phyloP scores from a whole-genome alignment of 2,797 vertebrate species.

The Pygocentrus nattereri region DNA sequence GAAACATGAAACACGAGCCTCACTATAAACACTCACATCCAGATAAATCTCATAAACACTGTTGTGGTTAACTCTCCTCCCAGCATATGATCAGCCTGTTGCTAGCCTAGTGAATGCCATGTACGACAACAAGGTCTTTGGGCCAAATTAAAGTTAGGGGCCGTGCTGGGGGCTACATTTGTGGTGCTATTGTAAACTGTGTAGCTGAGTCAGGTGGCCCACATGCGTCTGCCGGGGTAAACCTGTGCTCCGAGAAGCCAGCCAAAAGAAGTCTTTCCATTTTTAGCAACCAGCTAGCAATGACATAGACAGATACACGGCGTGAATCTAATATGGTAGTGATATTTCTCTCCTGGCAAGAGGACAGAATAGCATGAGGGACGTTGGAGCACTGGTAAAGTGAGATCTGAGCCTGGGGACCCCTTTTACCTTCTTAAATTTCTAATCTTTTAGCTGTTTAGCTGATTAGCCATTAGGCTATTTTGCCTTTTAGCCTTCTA shows the following conservation, averaged over 20 bases:
- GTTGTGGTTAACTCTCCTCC: slow-evolving; percentile 8
- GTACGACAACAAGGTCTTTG: background rate
- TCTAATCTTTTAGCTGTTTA: background rate
- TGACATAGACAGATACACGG: slow-evolving; percentile 36
- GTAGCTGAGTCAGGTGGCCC: slow-evolving; percentile 39
- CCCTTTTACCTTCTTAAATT: background rate
- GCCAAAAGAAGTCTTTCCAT: slow-evolving; percentile 40
- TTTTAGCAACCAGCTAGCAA: slow-evolving; percentile 39
- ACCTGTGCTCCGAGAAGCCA: slow-evolving; percentile 1
- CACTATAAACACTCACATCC: background rate
- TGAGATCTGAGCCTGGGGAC: background rate
- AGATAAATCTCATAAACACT: slow-evolving; percentile 1
- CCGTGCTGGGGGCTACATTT: background rate
- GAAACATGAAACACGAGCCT: background rate
- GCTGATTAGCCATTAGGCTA: background rate
- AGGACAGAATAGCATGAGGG: slow-evolving; percentile 2
- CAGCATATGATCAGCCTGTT: background rate
- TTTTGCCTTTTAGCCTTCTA: background rate
- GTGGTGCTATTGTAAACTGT: slow-evolving; percentile 27
- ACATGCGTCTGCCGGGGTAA: slow-evolving; percentile 11
- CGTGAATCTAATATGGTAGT: slow-evolving; percentile 16
- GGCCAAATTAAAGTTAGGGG: background rate
- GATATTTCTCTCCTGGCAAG: slow-evolving; percentile 15
- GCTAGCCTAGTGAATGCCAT: background rate
- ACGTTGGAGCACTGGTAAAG: background rate